These are phyloP conservation scores for Prenolepis imparis DNA, from an alignment of 2,888 invertebrate species.

Conservation along the genomic window DNA sequence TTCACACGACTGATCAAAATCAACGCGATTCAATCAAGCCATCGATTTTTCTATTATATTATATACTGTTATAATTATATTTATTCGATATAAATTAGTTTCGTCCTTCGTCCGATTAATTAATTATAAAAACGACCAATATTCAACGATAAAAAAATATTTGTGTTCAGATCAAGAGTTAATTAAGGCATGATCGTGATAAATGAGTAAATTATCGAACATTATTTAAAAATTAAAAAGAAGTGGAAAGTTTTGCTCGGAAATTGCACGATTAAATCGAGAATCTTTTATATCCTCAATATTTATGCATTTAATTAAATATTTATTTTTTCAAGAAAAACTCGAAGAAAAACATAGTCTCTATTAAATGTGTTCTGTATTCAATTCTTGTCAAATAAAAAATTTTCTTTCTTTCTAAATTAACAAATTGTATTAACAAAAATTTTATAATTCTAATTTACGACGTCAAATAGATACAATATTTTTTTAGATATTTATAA, in stretches of 20 bases:
- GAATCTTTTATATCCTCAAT: background rate
- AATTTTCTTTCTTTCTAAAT: background rate
- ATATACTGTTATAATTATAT: conserved; percentile 43
- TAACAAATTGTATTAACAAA: background rate
- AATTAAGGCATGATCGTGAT: conserved; percentile 11
- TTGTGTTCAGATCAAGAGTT: conserved; percentile 63
- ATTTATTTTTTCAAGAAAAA: background rate
- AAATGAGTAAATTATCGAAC: conserved; percentile 11
- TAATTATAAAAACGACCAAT: conserved; percentile 67
- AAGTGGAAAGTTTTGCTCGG: background rate
- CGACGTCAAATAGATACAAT: background rate
- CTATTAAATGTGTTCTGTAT: background rate
- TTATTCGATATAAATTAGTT: conserved; percentile 49
- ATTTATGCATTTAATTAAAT: background rate
- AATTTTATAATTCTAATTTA: conserved; percentile 1
- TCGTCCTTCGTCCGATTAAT: conserved; percentile 42
- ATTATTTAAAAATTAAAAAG: background rate
- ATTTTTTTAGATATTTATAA: background rate
- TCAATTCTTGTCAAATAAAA: background rate
- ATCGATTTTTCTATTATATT: conserved; percentile 32
- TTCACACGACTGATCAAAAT: conserved; percentile 33
- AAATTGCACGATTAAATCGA: background rate
- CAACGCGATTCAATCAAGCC: background rate
- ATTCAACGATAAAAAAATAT: conserved; percentile 50
- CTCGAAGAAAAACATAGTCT: background rate